Base-by-base conservation (phyloP, 2,888 invertebrate genomes). In the Phaedon cochleariae region DNA sequence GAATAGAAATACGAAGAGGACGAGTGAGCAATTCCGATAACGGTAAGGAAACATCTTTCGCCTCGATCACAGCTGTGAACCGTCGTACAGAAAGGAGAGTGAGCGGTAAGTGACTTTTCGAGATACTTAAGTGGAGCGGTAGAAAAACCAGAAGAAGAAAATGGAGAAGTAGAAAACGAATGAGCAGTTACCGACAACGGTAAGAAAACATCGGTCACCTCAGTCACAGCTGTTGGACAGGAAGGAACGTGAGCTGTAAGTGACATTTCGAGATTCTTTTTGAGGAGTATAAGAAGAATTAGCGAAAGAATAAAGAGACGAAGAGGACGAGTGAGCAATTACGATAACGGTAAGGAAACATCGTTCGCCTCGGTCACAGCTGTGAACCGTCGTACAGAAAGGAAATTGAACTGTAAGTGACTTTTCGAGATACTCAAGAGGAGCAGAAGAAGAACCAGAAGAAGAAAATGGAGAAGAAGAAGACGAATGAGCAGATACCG, bases 171-270 rank as follows among this genome's bases (percentile, higher is more conserved):
- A 2, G 34, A 34, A 34, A 2, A 12, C 34, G 12, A 12, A 12
- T 34, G 34, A 10, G 34, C 34, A 34, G 12, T 10, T 34, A 22
- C 53, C 55, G 55, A 55, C 21, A 55, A 61, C 59, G 62, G 45
- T 55, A 52, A 59, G 61, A 48, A 58, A 67, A 49, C 48, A 64
- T 57, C 59, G 48, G 10, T 61, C 67, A 65, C 9, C 10, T 68
- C 65, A 69, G 70, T 61, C 73, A 59, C 73, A 74, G 71, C 71
- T 73, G 70, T 63, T 66, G 68, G 55, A 55, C 69, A 68, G 68
- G 66, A 66, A 70, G 66, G 72, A 68, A 65, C 73, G n/a, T n/a
- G n/a, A n/a, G n/a, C n/a, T n/a, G n/a, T n/a, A n/a, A n/a, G n/a
- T n/a, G n/a, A n/a, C n/a, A n/a, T n/a, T 10, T 7, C 34, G 34